Conservation (phyloP, 2,888 invertebrate species). For the Cepaea hortensis region DNA sequence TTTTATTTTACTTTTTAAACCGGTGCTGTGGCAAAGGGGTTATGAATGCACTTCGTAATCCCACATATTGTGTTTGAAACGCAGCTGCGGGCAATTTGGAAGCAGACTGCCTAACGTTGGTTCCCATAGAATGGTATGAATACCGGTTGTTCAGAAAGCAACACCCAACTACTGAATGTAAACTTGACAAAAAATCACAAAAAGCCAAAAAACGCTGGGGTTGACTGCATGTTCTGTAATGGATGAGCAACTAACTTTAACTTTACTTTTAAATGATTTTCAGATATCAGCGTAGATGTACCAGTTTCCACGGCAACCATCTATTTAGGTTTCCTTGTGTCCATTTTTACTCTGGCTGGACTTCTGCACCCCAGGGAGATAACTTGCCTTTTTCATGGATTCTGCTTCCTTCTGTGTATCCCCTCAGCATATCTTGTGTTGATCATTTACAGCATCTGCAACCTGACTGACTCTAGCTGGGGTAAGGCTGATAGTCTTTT, state of each 20-base stretch:
- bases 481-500: slow-evolving; percentile 56
- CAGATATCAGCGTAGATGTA: slow-evolving; percentile 58
- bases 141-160: too few relatives aligned
- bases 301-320: slow-evolving; percentile 65
- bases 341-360: slow-evolving; percentile 63
- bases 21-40: too few relatives aligned
- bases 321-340: slow-evolving; percentile 61
- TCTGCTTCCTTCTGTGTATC: slow-evolving; percentile 71
- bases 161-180: too few relatives aligned
- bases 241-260: background rate
- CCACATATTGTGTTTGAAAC: too few relatives aligned
- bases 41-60: too few relatives aligned
- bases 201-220: too few relatives aligned
- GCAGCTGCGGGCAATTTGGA: too few relatives aligned
- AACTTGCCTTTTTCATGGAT: slow-evolving; percentile 67
- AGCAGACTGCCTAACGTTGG: too few relatives aligned
- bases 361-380: slow-evolving; percentile 67
- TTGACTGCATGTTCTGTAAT: too few relatives aligned
- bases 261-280: background rate
- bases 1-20: too few relatives aligned
- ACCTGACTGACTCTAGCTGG: slow-evolving; percentile 73
- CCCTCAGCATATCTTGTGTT: slow-evolving; percentile 71
- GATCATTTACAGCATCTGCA: slow-evolving; percentile 70
- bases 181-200: too few relatives aligned
- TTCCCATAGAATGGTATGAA: too few relatives aligned